Percentiles rank a stretch among this genome's conserved stretches.
These are phyloP conservation scores for Apogon hyalosoma DNA, from an alignment of 2,797 vertebrate genomes.

Conservation along the genomic window DNA sequence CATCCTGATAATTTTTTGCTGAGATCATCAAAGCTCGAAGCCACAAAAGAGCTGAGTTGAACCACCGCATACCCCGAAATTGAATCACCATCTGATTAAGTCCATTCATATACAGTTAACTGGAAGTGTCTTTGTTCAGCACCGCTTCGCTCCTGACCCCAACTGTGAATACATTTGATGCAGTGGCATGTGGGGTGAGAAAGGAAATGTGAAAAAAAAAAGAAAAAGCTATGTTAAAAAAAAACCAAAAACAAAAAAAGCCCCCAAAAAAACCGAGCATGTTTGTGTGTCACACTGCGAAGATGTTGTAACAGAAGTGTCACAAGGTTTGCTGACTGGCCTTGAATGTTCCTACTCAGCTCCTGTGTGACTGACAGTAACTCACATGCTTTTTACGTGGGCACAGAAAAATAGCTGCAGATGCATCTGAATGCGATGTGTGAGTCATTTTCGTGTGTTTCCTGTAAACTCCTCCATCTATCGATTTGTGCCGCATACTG, in stretches of 20 bases:
- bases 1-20: constrained; percentile 40
- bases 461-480: constrained; percentile 58
- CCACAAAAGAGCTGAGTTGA: constrained; percentile 62
- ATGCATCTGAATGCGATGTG: constrained; percentile 47
- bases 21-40: constrained; percentile 56
- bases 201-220: constrained; percentile 26
- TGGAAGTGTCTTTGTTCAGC: constrained; percentile 65
- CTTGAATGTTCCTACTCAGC: constrained; percentile 44
- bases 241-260: no score
- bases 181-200: constrained; percentile 32
- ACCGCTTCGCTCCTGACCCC: constrained; percentile 45
- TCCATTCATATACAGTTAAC: constrained; percentile 65
- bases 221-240: no score
- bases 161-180: constrained; percentile 40
- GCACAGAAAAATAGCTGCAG: constrained; percentile 51
- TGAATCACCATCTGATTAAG: constrained; percentile 77
- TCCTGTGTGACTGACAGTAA: constrained; percentile 59
- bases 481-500: constrained; percentile 65
- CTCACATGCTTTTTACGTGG: constrained; percentile 57
- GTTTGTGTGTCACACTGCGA: constrained; percentile 44
- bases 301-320: constrained; percentile 70
- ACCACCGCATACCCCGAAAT: constrained; percentile 56
- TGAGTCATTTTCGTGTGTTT: constrained; percentile 69
- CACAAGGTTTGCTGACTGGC: constrained; percentile 60
- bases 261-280: background rate